phyloP scores from a whole-genome alignment of 2,888 invertebrate genomes.

The Philonicus albiceps region DNA sequence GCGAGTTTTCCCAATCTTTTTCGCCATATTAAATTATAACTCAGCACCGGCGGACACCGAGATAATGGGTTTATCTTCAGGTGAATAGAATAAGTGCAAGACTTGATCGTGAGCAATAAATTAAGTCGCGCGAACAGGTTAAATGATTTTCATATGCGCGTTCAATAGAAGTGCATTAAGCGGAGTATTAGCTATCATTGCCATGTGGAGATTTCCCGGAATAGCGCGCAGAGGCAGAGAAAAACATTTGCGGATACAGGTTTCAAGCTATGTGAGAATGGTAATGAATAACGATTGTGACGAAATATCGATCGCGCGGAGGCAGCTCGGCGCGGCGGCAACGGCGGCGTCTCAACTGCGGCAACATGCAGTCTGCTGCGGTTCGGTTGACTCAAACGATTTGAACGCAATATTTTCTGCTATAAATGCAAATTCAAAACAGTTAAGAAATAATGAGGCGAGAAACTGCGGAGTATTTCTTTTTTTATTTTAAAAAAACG shows the following conservation, averaged over 20 bases:
- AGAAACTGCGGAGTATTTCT: not conserved
- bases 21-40: slow-evolving; percentile 18
- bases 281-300: slow-evolving; percentile 41
- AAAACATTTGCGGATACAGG: slow-evolving; percentile 35
- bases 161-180: slow-evolving; percentile 29
- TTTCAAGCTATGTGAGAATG: slow-evolving; percentile 32
- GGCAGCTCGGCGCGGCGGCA: not conserved
- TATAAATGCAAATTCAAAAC: slow-evolving; percentile 22
- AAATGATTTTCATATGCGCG: slow-evolving; percentile 41
- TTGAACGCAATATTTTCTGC: slow-evolving; percentile 14
- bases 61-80: slow-evolving; percentile 34
- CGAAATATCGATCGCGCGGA: slow-evolving; percentile 37
- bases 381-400: not conserved
- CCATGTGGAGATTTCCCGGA: slow-evolving; percentile 21
- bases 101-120: slow-evolving; percentile 39
- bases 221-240: slow-evolving; percentile 10
- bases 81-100: slow-evolving; percentile 39
- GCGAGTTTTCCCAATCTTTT: not conserved
- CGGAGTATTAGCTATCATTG: slow-evolving; percentile 35
- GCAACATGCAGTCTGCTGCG: slow-evolving; percentile 32
- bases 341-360: not conserved
- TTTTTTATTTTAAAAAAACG: not conserved
- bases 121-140: slow-evolving; percentile 38
- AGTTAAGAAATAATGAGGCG: slow-evolving; percentile 13
- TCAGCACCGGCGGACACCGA: slow-evolving; percentile 12